These are phyloP conservation scores for Coecobrya sp. DNA, from an alignment of 2,888 invertebrate genomes.

Conservation along the genomic window DNA sequence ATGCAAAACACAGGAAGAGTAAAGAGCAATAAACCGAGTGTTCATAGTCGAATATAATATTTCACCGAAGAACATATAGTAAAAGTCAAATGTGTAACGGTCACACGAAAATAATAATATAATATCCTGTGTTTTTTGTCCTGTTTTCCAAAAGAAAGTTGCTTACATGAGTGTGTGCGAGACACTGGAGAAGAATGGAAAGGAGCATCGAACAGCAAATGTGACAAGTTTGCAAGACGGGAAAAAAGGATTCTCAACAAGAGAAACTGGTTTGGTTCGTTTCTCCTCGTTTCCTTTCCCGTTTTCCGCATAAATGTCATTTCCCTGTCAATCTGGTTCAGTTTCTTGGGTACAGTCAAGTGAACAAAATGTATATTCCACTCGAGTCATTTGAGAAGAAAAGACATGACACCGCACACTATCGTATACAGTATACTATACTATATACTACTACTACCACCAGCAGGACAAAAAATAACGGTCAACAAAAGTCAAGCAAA, in stretches of 20 bases:
- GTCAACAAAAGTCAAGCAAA: conserved; percentile 47
- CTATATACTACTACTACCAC: too few species aligned
- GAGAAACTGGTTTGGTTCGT: neutral
- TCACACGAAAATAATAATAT: neutral
- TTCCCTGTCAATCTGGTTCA: conserved; percentile 53
- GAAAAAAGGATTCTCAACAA: conserved; percentile 1
- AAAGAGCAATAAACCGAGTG: conserved; percentile 11
- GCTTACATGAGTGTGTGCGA: neutral
- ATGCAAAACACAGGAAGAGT: conserved; percentile 21
- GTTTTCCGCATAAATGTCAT: conserved; percentile 56
- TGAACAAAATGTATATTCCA: neutral
- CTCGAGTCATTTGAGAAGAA: conserved; percentile 26
- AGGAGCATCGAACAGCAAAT: neutral
- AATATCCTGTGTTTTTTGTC: neutral
- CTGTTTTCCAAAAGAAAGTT: neutral
- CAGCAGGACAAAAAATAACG: neutral
- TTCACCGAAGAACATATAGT: neutral
- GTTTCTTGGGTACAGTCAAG: conserved; percentile 34
- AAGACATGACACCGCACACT: neutral
- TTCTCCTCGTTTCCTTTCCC: conserved; percentile 20
- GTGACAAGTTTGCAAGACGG: conserved; percentile 19
- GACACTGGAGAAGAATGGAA: neutral
- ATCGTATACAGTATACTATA: too few species aligned
- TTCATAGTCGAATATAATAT: neutral
- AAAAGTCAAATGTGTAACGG: neutral